Percentiles rank a stretch among this genome's conserved stretches.
Conservation (phyloP, 2,113 vertebrate species). For the Poeciliopsis prolifica region DNA sequence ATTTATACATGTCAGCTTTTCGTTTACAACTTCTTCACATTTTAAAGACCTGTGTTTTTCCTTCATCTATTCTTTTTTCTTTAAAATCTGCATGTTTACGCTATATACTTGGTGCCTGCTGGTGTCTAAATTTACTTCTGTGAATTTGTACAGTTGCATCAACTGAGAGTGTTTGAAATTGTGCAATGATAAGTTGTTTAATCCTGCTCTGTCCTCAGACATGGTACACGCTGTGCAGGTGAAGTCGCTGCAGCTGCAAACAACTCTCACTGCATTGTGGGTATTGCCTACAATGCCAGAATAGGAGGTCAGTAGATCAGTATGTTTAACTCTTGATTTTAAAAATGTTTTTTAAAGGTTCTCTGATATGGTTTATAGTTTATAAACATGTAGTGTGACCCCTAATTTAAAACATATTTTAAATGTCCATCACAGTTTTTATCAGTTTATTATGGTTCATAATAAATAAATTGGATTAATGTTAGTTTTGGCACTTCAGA, state of each 20-base stretch:
- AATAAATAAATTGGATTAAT: too few species aligned
- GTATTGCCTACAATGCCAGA: conserved; percentile 96
- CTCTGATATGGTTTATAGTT: neutral
- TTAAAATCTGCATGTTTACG: conserved; percentile 32
- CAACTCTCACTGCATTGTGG: conserved; percentile 97
- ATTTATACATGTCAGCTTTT: too few species aligned
- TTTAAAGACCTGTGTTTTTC: too few species aligned
- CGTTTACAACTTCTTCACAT: too few species aligned
- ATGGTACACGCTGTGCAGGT: conserved; percentile 98
- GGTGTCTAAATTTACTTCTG: conserved; percentile 30
- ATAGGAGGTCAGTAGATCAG: conserved; percentile 89
- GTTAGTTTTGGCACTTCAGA: too few species aligned
- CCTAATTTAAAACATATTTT: too few species aligned
- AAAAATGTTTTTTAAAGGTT: neutral
- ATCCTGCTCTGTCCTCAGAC: conserved; percentile 81
- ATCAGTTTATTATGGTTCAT: too few species aligned
- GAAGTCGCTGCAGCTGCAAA: conserved; percentile 97
- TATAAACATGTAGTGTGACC: neutral
- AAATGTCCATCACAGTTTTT: too few species aligned
- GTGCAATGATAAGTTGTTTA: conserved; percentile 27
- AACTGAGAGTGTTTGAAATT: conserved; percentile 18
- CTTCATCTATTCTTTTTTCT: neutral
- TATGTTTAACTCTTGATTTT: neutral
- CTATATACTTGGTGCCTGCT: conserved; percentile 18
- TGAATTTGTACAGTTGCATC: neutral